A percentile compares a stretch with the other conserved stretches of the same genome.
Evolutionary conservation across 2,888 invertebrate genomes (phyloP).

Genomic region (Halocaridina rubra): DNA sequence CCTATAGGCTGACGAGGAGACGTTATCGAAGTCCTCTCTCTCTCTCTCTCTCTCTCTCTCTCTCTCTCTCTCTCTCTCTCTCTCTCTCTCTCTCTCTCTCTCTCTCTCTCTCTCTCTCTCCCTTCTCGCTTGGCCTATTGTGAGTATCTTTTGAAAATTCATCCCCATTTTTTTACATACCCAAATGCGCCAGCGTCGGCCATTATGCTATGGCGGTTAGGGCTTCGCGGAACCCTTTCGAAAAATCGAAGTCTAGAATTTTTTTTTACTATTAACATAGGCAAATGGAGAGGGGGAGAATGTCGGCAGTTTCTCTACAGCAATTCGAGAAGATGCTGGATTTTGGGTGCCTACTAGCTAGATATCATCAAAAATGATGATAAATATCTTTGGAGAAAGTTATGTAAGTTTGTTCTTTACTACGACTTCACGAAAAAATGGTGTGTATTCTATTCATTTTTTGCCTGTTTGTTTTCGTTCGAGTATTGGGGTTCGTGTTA

Average conservation of each 20-base stretch:
- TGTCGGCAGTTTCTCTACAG: neutral
- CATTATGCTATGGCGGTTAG: slow-evolving; percentile 23
- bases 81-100: slow-evolving; percentile 20
- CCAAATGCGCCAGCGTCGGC: slow-evolving; percentile 18
- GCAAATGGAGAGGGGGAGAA: too few species aligned
- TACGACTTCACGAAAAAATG: too few species aligned
- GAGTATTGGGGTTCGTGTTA: neutral
- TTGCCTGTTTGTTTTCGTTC: neutral
- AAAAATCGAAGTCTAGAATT: neutral
- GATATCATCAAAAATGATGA: too few species aligned
- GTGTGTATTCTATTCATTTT: too few species aligned
- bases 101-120: neutral
- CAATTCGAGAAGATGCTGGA: neutral
- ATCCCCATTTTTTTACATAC: slow-evolving; percentile 37
- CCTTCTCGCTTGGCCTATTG: neutral
- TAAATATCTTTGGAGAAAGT: too few species aligned
- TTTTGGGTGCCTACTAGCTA: neutral
- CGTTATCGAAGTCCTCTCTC: neutral
- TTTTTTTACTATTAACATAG: slow-evolving; percentile 12
- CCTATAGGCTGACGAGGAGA: slow-evolving; percentile 1
- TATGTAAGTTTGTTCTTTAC: too few species aligned
- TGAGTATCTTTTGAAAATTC: slow-evolving; percentile 27
- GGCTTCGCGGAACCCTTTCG: neutral
- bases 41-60: slow-evolving; percentile 5
- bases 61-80: slow-evolving; percentile 12